Evolutionary conservation across 2,888 invertebrate genomes (phyloP).

Genomic region (Leuctra nigra): DNA sequence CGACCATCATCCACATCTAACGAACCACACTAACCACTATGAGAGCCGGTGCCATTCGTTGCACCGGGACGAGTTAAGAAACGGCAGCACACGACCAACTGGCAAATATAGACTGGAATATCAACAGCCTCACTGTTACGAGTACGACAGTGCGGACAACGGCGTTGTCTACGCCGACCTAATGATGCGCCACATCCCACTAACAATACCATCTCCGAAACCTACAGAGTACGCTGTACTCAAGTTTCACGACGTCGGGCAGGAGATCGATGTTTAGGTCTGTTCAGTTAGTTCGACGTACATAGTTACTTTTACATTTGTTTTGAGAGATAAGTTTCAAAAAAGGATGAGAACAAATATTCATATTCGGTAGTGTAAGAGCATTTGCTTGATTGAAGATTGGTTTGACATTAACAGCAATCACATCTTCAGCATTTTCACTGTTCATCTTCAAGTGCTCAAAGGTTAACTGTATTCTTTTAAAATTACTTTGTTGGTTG

Average conservation of each 20-base stretch:
- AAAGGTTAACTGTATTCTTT: no score
- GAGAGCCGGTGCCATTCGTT: background rate
- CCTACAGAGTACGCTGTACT: slow-evolving; percentile 54
- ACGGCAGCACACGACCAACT: slow-evolving; percentile 16
- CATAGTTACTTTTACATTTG: no score
- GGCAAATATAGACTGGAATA: slow-evolving; percentile 26
- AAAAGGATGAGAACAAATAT: no score
- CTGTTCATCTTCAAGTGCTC: no score
- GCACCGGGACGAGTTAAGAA: background rate
- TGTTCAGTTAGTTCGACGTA: no score
- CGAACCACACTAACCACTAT: no score
- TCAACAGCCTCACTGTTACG: slow-evolving; percentile 28
- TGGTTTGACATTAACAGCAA: no score
- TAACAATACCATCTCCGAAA: slow-evolving; percentile 26
- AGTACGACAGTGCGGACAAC: slow-evolving; percentile 18
- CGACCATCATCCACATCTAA: slow-evolving; percentile 39
- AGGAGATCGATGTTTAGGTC: slow-evolving; percentile 59
- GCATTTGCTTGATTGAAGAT: no score
- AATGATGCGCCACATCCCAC: slow-evolving; percentile 24
- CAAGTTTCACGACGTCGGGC: slow-evolving; percentile 59
- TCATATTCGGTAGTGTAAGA: no score
- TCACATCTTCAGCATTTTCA: no score
- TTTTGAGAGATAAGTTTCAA: no score
- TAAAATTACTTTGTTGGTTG: slow-evolving; percentile 11
- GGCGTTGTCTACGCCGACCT: slow-evolving; percentile 27